Conservation (phyloP, 1,140 invertebrate genomes). For the Pararge aegeria region DNA sequence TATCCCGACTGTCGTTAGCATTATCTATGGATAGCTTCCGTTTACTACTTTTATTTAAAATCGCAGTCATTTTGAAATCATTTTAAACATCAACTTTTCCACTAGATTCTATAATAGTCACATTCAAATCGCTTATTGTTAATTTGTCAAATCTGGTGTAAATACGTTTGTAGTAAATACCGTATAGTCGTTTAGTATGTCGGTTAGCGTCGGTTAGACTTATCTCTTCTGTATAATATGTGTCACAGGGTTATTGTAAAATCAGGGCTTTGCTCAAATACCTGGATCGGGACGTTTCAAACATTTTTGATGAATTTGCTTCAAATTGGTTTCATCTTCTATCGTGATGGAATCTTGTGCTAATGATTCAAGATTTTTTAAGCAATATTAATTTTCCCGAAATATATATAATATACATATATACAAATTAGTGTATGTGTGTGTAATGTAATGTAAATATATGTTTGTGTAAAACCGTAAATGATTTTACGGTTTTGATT, state of each 20-base stretch:
- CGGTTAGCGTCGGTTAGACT: slow-evolving; percentile 35
- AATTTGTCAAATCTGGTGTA: not conserved
- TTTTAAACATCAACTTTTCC: slow-evolving; percentile 15
- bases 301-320: too few species aligned
- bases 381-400: too few species aligned
- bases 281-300: not conserved
- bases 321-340: too few species aligned
- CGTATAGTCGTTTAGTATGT: slow-evolving; percentile 12
- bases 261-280: not conserved
- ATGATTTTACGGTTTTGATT: too few species aligned
- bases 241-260: not conserved
- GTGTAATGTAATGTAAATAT: too few species aligned
- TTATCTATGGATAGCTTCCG: slow-evolving; percentile 33
- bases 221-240: slow-evolving; percentile 39
- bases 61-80: slow-evolving; percentile 35
- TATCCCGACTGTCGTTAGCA: slow-evolving; percentile 1
- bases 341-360: too few species aligned
- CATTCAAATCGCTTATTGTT: slow-evolving; percentile 3
- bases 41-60: slow-evolving; percentile 39
- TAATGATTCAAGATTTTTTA: too few species aligned
- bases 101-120: not conserved
- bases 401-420: too few species aligned
- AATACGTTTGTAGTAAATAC: not conserved
- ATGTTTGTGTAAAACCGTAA: too few species aligned
- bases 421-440: too few species aligned